A percentile compares a stretch with the other conserved stretches of the same genome.
These are phyloP conservation scores for Mustela nigripes DNA, from an alignment of 2,113 vertebrate species.

Conservation along the genomic window DNA sequence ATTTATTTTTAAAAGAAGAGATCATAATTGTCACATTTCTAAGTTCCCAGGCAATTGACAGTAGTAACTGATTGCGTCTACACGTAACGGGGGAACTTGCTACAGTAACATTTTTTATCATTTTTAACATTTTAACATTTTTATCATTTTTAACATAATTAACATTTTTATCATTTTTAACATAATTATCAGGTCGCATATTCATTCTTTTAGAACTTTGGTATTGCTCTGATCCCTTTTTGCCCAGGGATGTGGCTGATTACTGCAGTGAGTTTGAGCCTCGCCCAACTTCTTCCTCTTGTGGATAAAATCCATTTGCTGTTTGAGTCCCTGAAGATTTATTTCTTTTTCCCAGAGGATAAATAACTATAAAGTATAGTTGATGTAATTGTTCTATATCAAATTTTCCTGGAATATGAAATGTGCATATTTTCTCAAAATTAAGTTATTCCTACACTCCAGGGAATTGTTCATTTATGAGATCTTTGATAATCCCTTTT, in stretches of 20 bases:
- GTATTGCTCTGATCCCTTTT: not conserved
- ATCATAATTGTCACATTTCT: not conserved
- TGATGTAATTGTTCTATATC: not conserved
- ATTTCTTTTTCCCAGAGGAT: not conserved
- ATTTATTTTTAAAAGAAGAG: not conserved
- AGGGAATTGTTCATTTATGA: not conserved
- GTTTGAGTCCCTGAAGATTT: not conserved
- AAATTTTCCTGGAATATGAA: not conserved
- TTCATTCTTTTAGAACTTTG: too few relatives aligned
- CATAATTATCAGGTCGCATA: too few relatives aligned
- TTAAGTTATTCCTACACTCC: not conserved
- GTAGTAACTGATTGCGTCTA: not conserved
- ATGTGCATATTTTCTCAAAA: not conserved
- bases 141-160: too few relatives aligned
- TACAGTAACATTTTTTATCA: not conserved
- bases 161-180: too few relatives aligned
- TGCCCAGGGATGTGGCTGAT: not conserved
- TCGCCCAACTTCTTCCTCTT: not conserved
- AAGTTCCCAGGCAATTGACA: not conserved
- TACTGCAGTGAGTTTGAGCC: rapidly evolving
- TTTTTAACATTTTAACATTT: too few relatives aligned
- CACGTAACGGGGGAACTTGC: not conserved
- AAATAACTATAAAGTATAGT: not conserved
- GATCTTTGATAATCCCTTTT: not conserved
- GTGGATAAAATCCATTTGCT: not conserved